Percentiles rank a stretch among this genome's conserved stretches.
Evolutionary conservation across 2,113 vertebrate species (phyloP).

Genomic region (Phocoena phocoena): DNA sequence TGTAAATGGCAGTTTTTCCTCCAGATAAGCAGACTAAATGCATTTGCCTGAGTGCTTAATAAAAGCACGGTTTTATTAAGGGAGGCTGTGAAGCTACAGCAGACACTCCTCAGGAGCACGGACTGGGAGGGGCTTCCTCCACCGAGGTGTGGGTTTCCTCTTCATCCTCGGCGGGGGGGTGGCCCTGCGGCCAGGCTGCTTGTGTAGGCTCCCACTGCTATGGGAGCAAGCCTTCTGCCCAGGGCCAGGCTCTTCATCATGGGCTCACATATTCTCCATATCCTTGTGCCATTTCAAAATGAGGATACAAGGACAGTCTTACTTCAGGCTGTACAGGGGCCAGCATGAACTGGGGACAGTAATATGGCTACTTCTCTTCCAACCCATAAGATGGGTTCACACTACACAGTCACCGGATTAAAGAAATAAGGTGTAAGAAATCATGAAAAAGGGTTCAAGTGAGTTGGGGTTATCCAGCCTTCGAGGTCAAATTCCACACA

Average conservation of each 20-base stretch:
- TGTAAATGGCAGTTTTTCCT: neutral
- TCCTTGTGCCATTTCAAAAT: neutral
- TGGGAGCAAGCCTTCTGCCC: neutral
- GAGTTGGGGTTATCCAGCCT: neutral
- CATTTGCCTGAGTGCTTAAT: neutral
- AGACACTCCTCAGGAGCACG: neutral
- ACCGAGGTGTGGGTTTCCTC: neutral
- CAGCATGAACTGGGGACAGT: neutral
- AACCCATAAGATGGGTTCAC: neutral
- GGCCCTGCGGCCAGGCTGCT: neutral
- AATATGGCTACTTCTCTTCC: neutral
- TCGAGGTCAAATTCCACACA: neutral
- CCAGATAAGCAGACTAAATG: neutral
- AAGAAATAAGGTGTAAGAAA: neutral
- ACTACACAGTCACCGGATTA: neutral
- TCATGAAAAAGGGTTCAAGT: neutral
- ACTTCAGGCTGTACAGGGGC: rapidly evolving
- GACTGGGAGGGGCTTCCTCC: no score
- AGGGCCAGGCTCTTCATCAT: neutral
- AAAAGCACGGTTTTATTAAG: neutral
- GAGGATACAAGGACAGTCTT: neutral
- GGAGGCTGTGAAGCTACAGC: neutral
- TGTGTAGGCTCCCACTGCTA: neutral
- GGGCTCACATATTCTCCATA: neutral
- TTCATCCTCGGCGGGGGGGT: no score